Base-by-base conservation (phyloP, 2,113 vertebrate genomes). In the Percina caprodes region DNA sequence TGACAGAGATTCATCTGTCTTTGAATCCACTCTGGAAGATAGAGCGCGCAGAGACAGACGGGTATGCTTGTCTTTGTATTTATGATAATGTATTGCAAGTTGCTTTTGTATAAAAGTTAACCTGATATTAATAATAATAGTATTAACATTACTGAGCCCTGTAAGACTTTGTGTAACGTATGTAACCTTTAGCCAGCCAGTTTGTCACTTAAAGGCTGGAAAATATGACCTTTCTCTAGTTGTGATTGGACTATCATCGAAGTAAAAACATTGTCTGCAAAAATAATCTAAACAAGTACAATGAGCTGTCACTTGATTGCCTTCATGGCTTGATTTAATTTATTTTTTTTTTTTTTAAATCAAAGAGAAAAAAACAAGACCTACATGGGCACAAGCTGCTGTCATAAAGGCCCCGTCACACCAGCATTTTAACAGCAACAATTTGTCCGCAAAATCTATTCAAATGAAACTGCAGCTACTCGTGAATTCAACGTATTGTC, bases 101-200 rank as follows among this genome's bases (percentile, higher is more conserved):
- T 70, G 77, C 83, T 92, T 92, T 93, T 88, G 68, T 92, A 90
- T 88, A 54, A 83, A 83, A 88, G 82, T 77, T 77, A 88, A 87
- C 81, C 84, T 80, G 68, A 85, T 67, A n/a, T 67, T 59, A 68
- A 0, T 77, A 68, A 75, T 46, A 24, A 26, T 74, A 71, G 73
- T 86, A 83, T 82, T 72, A 84, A 66, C 82, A 75, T 80, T 54
- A 81, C 76, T 88, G 87, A 93, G 86, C 91, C 89, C 88, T 87
- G 87, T 93, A 85, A 75, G 73, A 90, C 69, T 85, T 83, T 88
- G 86, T 92, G 83, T 91, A 79, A 77, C 74, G 0, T 86, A 88
- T 88, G 78, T 80, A 89, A 75, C 83, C 75, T 89, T 75, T 75
- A 89, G 30, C 60, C 74, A 18, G 79, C 70, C 62, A 4, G 30